Evolutionary conservation across 2,797 vertebrate species (phyloP), one percentile per base, ranked within the genome.

Genomic region (Melanotaenia boesemani): DNA sequence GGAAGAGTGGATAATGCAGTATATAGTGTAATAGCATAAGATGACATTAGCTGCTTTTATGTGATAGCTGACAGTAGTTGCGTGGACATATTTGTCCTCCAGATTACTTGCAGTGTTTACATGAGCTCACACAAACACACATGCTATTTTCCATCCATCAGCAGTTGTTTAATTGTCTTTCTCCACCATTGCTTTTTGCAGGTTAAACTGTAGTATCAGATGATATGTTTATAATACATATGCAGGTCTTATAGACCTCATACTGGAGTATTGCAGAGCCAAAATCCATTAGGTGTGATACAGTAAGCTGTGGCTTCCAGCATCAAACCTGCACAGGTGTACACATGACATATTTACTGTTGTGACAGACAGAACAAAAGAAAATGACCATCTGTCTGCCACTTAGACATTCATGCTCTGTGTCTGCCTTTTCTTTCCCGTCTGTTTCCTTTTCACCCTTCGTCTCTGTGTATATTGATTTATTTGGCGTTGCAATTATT

Each of bases 11-110:
- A 71, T n/a, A 0, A 37, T 2, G n/a, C 37, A 18, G 3, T 22
- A 18, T 59, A 54, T 26, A 6, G 26, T 15, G 4, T 13, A 16
- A 15, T 28, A 26, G 13, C 22, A 11, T 30, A n/a, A 18, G 55
- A 37, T 26, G 56, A 46, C 48, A 66, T 61, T 16, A 44, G 80
- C 79, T 82, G 60, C 67, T 74, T 28, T 66, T 36, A 74, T 66
- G 46, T 48, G 32, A 59, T 81, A 77, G 67, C 55, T 79, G 76
- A 63, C 9, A 37, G 79, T 79, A 72, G 66, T 20, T 71, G 72
- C 79, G 54, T 69, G 67, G 63, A 65, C 70, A 70, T 82, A 54
- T 66, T 73, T 32, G 63, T 30, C 58, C 34, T 60, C 32, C 39
- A 57, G 30, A 74, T 67, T 50, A 58, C n/a, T 52, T 24, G 12